A percentile compares a stretch with the other conserved stretches of the same genome.
Evolutionary conservation across 1,140 invertebrate species (phyloP).

Genomic region (Drosophila navojoa): DNA sequence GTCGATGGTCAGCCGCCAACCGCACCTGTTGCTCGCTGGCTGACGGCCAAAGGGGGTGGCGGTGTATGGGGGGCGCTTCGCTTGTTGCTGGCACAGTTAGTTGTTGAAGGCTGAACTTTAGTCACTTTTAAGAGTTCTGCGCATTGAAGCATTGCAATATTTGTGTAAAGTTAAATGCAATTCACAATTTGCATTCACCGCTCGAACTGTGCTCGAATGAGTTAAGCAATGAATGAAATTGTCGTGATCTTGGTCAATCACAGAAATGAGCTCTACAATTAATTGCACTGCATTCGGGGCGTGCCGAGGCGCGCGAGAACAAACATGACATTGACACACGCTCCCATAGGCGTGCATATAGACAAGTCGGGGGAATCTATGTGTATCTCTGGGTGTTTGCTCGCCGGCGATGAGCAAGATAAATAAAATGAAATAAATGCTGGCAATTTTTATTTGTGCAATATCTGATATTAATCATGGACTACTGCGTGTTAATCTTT

Average conservation of each 20-base stretch:
- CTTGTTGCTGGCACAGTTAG: slow-evolving; percentile 38
- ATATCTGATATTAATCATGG: slow-evolving; percentile 70
- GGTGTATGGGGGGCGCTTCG: too few species aligned
- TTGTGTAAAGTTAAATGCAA: slow-evolving; percentile 24
- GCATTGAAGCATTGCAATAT: slow-evolving; percentile 12
- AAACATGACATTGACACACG: slow-evolving; percentile 52
- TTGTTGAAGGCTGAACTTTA: slow-evolving; percentile 59
- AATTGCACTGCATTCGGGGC: slow-evolving; percentile 31
- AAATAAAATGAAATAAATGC: slow-evolving; percentile 61
- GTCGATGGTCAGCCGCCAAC: slow-evolving; percentile 38
- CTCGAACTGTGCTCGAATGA: slow-evolving; percentile 1
- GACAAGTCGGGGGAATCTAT: slow-evolving; percentile 8
- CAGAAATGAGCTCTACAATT: slow-evolving; percentile 37
- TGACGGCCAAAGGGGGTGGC: slow-evolving; percentile 3
- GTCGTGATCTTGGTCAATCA: slow-evolving; percentile 40
- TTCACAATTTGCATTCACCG: slow-evolving; percentile 5
- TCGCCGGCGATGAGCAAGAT: slow-evolving; percentile 41
- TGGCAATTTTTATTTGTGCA: slow-evolving; percentile 71
- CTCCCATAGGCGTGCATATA: slow-evolving; percentile 4
- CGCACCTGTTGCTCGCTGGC: slow-evolving; percentile 64
- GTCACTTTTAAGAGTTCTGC: slow-evolving; percentile 38
- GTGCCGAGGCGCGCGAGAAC: slow-evolving; percentile 33
- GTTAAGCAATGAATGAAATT: slow-evolving; percentile 10
- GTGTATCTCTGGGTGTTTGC: slow-evolving; percentile 18
- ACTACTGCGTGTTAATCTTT: slow-evolving; percentile 67